Conservation (phyloP, 2,888 invertebrate species). For the Leptura quadrifasciata region DNA sequence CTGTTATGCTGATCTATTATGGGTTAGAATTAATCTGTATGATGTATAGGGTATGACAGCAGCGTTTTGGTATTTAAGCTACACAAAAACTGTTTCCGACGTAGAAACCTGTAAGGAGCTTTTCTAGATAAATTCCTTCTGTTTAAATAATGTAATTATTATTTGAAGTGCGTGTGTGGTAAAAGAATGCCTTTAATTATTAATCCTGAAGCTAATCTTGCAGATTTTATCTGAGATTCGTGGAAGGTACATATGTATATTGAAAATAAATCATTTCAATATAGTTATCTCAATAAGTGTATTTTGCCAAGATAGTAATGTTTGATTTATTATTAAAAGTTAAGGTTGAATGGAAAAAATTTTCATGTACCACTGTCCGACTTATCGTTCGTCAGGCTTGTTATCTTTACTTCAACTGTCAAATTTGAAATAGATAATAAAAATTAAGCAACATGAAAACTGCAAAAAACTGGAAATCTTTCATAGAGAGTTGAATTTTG, state of each 20-base stretch:
- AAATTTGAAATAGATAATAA: neutral
- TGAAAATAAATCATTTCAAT: slow-evolving; percentile 24
- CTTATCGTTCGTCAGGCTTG: neutral
- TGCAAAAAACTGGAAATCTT: too few relatives aligned
- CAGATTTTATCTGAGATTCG: slow-evolving; percentile 33
- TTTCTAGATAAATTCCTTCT: slow-evolving; percentile 14
- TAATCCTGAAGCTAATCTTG: slow-evolving; percentile 34
- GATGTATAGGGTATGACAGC: too few relatives aligned
- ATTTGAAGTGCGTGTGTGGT: slow-evolving; percentile 21
- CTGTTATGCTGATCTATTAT: too few relatives aligned
- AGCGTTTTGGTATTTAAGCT: neutral
- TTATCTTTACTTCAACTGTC: neutral
- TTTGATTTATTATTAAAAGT: neutral
- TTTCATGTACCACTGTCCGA: neutral
- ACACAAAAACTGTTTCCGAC: neutral
- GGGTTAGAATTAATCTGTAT: too few relatives aligned
- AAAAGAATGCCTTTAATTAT: slow-evolving; percentile 13
- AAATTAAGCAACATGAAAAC: too few relatives aligned
- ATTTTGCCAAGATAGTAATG: slow-evolving; percentile 1
- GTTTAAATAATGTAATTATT: slow-evolving; percentile 16
- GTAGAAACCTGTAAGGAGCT: neutral
- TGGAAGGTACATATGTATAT: slow-evolving; percentile 23
- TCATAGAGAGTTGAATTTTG: too few relatives aligned
- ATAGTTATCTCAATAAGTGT: slow-evolving; percentile 24
- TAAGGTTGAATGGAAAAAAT: neutral